These are phyloP conservation scores for Cryptus viduatorius DNA, from an alignment of 2,888 invertebrate species.

Conservation along the genomic window DNA sequence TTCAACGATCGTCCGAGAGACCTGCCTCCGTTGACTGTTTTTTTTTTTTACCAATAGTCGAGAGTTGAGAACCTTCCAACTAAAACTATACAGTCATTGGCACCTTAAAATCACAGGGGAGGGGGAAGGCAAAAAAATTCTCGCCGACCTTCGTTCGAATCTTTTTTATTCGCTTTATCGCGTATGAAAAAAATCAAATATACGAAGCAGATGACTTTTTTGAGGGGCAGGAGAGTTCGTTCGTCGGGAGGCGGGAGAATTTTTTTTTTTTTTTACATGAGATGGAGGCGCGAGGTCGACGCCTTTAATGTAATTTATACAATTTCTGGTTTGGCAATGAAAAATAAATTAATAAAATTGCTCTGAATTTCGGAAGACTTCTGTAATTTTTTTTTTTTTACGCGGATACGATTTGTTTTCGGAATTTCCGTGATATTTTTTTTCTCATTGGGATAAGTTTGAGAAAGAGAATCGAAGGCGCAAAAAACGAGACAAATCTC, in stretches of 20 bases:
- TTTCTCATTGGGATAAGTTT: neutral
- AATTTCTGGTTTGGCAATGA: too few relatives aligned
- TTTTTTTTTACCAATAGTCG: neutral
- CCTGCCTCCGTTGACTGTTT: conserved; percentile 1
- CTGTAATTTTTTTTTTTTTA: too few relatives aligned
- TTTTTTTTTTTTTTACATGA: neutral
- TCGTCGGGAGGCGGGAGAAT: too few relatives aligned
- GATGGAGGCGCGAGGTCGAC: too few relatives aligned
- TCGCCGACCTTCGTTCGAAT: neutral
- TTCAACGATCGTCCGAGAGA: neutral
- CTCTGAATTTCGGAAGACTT: too few relatives aligned
- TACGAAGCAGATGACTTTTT: too few relatives aligned
- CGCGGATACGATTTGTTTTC: neutral
- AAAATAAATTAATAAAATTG: too few relatives aligned
- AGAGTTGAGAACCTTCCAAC: neutral
- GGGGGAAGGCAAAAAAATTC: neutral
- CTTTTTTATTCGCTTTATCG: neutral
- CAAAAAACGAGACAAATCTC: neutral
- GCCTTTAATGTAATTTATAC: too few relatives aligned
- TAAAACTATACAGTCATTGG: conserved; percentile 9
- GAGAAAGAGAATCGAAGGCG: neutral
- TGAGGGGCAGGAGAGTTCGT: too few relatives aligned
- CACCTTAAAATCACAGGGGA: neutral
- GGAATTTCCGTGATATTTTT: neutral
- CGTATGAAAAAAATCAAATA: too few relatives aligned